Percentiles rank a stretch among this genome's conserved stretches.
These are phyloP conservation scores for Holothuria glaberrima DNA, from an alignment of 35 echinoderm and acorn worm genomes.

Conservation along the genomic window DNA sequence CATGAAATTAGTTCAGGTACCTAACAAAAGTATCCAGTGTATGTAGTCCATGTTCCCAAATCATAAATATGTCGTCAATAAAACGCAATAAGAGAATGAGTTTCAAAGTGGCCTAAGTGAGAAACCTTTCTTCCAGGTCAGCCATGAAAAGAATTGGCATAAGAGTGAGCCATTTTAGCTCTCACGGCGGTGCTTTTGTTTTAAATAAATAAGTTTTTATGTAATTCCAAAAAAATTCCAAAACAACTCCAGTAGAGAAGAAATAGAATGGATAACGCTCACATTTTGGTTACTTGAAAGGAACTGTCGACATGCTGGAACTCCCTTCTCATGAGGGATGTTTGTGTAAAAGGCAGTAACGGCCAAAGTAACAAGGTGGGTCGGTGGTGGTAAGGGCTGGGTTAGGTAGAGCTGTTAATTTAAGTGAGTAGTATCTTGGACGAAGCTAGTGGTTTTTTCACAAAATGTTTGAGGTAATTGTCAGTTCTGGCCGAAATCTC, in stretches of 20 bases:
- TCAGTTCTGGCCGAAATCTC: not conserved
- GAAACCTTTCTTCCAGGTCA: not conserved
- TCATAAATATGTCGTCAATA: not conserved
- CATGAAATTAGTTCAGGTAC: not conserved
- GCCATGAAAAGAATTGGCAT: constrained; percentile 5
- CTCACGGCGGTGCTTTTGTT: not conserved
- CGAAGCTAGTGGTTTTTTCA: not conserved
- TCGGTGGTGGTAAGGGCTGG: no score
- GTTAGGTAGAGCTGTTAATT: no score
- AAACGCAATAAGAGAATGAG: not conserved
- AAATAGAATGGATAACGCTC: not conserved
- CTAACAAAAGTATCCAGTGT: not conserved
- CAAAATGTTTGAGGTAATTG: constrained; percentile 5
- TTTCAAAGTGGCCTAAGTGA: not conserved
- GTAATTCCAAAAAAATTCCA: not conserved
- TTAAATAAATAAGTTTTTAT: not conserved
- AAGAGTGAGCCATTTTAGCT: no score
- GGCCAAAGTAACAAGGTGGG: not conserved
- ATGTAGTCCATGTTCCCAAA: not conserved
- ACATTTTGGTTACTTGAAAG: not conserved
- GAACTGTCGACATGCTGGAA: not conserved
- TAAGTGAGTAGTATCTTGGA: no score
- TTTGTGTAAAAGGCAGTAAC: no score
- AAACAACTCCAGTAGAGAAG: not conserved
- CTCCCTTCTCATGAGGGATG: no score